These are phyloP conservation scores for Euphydryas editha DNA, from an alignment of 2,888 invertebrate genomes.

Conservation along the genomic window DNA sequence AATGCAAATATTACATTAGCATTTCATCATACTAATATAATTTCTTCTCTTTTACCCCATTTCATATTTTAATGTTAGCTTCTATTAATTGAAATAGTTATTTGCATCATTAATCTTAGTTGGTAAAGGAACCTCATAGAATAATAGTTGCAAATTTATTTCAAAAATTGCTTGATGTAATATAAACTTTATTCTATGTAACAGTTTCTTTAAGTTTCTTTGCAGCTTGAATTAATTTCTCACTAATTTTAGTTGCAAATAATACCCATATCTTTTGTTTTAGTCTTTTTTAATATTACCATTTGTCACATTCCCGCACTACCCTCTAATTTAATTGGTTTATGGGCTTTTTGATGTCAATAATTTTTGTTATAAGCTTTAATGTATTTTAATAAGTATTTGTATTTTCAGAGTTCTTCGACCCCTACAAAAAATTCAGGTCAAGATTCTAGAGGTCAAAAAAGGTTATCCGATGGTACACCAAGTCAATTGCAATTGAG, in stretches of 20 bases:
- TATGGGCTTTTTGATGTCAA: constrained; percentile 31
- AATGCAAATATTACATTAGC: constrained; percentile 51
- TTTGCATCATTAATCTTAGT: constrained; percentile 18
- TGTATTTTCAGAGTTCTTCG: constrained; percentile 59
- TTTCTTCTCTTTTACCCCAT: constrained; percentile 37
- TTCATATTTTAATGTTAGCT: constrained; percentile 38
- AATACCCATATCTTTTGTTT: constrained; percentile 15
- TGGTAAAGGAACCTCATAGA: constrained; percentile 13
- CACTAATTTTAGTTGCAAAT: constrained; percentile 29
- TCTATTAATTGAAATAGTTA: constrained; percentile 29
- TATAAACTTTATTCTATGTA: not conserved
- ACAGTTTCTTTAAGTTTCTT: constrained; percentile 17
- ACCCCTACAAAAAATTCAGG: constrained; percentile 65
- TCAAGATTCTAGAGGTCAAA: constrained; percentile 72
- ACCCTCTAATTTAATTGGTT: constrained; percentile 32
- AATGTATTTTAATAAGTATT: constrained; percentile 10
- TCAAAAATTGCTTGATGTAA: not conserved
- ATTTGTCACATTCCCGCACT: constrained; percentile 17
- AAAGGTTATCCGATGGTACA: constrained; percentile 74
- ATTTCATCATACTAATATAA: constrained; percentile 52
- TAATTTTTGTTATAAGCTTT: constrained; percentile 20
- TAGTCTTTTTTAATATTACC: constrained; percentile 13
- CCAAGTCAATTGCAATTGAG: constrained; percentile 75
- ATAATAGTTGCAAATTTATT: not conserved
- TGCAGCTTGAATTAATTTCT: constrained; percentile 18